Evolutionary conservation across 1,140 invertebrate genomes (phyloP).

Genomic region (Zaprionus lachaisei): DNA sequence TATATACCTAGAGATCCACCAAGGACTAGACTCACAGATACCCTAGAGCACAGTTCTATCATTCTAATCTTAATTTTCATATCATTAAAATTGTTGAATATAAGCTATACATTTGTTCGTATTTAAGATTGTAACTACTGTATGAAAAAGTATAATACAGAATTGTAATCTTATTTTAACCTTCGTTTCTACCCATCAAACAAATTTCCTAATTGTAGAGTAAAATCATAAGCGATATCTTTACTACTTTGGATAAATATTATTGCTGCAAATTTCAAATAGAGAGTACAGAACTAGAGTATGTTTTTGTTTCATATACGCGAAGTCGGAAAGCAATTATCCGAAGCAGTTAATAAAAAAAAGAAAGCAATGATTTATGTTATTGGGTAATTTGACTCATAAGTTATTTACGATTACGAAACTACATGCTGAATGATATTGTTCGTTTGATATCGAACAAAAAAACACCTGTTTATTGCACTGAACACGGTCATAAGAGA

Average conservation of each 20-base stretch:
- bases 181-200: background rate
- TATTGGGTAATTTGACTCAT: too few species aligned
- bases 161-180: too few species aligned
- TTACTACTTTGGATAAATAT: background rate
- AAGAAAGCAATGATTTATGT: background rate
- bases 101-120: too few species aligned
- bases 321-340: background rate
- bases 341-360: background rate
- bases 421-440: background rate
- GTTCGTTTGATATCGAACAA: background rate
- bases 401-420: background rate
- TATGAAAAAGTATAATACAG: too few species aligned
- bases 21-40: background rate
- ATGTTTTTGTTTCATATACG: background rate
- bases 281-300: background rate
- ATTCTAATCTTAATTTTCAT: background rate
- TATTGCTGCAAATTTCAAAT: background rate
- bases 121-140: too few species aligned
- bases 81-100: too few species aligned
- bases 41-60: background rate
- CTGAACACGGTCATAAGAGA: slow-evolving; percentile 38
- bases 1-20: background rate
- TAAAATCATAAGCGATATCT: background rate
- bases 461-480: background rate
- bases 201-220: background rate